Evolutionary conservation across 2,888 invertebrate genomes (phyloP), one percentile per base, ranked within the genome.

Genomic region (Caenorhabditis sp.): DNA sequence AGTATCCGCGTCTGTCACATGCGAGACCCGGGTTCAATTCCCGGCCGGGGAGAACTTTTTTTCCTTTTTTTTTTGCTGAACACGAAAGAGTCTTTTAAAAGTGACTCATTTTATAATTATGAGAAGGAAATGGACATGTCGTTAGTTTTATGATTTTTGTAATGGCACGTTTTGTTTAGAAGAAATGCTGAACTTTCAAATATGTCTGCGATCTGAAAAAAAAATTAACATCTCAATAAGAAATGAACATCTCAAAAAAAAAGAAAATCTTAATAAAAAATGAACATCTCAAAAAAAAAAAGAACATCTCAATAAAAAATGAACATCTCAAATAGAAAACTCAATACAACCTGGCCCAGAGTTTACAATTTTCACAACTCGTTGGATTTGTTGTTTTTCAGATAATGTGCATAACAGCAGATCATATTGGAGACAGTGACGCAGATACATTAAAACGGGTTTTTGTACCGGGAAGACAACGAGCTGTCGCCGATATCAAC

Each of bases 381-480:
- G n/a, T n/a, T n/a, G n/a, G n/a, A n/a, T n/a, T 36, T 36, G 6
- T 36, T 36, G 5, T 36, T 14, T 23, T 88, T 71, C 76, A 84
- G 66, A 84, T 85, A 8, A 84, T 90, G 67, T 77, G 78, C 61
- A 81, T 81, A 53, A 86, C 86, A 36, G 76, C 78, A 21, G 79
- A 80, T 37, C 71, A 77, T 63, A 76, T 78, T 24, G 74, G 78
- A 14, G 83, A 84, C 37, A 72, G 78, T 50, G 83, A 84, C 59
- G 76, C 78, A 2, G 86, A 87, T 58, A 80, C 88, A 27, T 74
- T 83, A 17, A 81, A 88, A n/a, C 83, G 90, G 89, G 90, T 92
- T 75, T 97, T 97, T 89, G 92, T 93, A 90, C 94, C 94, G 85
- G 94, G 95, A 61, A 91, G 96, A 50, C 91, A 92, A 78, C 92